These are phyloP conservation scores for Hemithea aestivaria DNA, from an alignment of 2,888 invertebrate genomes.

Conservation along the genomic window DNA sequence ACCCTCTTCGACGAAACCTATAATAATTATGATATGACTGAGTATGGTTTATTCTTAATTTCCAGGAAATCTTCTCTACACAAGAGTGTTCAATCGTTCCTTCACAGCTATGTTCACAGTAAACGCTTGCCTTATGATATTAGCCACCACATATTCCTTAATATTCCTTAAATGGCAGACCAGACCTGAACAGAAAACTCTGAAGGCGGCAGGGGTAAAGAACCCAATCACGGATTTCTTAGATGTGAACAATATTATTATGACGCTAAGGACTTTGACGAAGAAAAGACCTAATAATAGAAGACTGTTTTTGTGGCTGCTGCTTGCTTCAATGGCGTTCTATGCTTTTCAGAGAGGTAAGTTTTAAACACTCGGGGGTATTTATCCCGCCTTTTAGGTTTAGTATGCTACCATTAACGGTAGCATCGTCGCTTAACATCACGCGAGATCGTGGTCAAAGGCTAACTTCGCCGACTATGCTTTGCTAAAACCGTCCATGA, in stretches of 20 bases:
- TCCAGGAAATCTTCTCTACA: slow-evolving; percentile 83
- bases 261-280: slow-evolving; percentile 81
- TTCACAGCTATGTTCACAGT: slow-evolving; percentile 86
- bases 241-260: slow-evolving; percentile 82
- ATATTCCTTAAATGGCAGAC: slow-evolving; percentile 86
- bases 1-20: no score
- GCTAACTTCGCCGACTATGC: no score
- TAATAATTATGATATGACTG: no score
- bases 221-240: slow-evolving; percentile 83
- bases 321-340: slow-evolving; percentile 85
- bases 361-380: no score
- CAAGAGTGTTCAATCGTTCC: slow-evolving; percentile 79
- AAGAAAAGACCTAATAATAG: slow-evolving; percentile 78
- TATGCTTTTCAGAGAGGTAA: slow-evolving; percentile 88
- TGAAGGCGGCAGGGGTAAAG: slow-evolving; percentile 75
- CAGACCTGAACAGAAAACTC: slow-evolving; percentile 79
- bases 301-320: slow-evolving; percentile 81
- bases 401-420: no score
- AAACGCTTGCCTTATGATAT: slow-evolving; percentile 80
- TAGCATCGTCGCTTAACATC: no score
- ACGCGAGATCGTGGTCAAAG: no score
- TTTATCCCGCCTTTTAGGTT: no score
- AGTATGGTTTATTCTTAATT: no score
- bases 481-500: no score
- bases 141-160: slow-evolving; percentile 82